Evolutionary conservation across 2,888 invertebrate genomes (phyloP).

Genomic region (Microctonus brassicae): DNA sequence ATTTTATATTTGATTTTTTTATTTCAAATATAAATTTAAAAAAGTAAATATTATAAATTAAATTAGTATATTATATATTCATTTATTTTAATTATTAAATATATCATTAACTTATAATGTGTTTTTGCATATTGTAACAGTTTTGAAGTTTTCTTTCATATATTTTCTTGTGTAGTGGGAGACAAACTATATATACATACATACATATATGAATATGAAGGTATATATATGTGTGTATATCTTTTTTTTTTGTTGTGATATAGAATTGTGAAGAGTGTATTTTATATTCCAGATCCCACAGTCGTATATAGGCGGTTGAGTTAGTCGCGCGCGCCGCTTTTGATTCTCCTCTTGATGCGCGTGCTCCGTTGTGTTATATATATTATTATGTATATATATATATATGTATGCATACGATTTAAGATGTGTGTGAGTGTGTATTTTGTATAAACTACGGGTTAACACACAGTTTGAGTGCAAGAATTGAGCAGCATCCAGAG

Average conservation of each 20-base stretch:
- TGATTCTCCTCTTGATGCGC: slow-evolving; percentile 24
- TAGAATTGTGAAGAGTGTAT: slow-evolving; percentile 17
- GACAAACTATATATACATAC: slow-evolving; percentile 35
- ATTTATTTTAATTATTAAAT: no score
- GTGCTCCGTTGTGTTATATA: slow-evolving; percentile 28
- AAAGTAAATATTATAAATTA: no score
- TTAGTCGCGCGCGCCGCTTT: slow-evolving; percentile 2
- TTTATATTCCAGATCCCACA: background rate
- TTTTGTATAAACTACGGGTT: slow-evolving; percentile 9
- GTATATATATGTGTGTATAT: background rate
- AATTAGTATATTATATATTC: no score
- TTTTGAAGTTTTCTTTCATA: slow-evolving; percentile 21
- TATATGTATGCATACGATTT: no score
- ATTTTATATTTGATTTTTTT: no score
- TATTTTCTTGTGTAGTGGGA: slow-evolving; percentile 36
- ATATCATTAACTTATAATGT: no score
- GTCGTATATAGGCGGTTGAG: background rate
- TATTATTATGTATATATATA: background rate
- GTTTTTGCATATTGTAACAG: background rate
- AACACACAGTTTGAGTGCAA: slow-evolving; percentile 19
- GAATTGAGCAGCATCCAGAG: slow-evolving; percentile 33
- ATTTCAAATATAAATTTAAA: no score
- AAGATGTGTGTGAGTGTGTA: slow-evolving; percentile 10
- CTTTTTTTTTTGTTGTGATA: slow-evolving; percentile 32
- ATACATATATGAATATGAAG: background rate